Percentiles rank a stretch among this genome's conserved stretches.
phyloP scores from a whole-genome alignment of 1,140 invertebrate genomes.

The Drosophila prosaltans region DNA sequence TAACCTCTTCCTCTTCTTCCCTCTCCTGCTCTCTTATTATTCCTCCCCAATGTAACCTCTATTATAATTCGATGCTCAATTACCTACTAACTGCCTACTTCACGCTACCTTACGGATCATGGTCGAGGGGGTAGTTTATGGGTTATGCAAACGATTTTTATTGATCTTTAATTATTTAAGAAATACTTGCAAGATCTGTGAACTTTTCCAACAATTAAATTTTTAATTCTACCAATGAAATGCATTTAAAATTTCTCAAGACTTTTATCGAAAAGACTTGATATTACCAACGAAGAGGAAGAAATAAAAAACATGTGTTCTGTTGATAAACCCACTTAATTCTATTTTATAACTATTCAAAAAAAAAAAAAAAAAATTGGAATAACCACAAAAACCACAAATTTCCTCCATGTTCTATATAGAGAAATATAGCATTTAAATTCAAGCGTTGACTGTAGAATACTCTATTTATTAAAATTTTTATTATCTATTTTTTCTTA shows the following conservation, averaged over 20 bases:
- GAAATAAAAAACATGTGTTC: constrained; percentile 26
- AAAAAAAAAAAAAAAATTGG: constrained; percentile 1
- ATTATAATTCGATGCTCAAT: constrained; percentile 44
- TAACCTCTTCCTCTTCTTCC: constrained; percentile 20
- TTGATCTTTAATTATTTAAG: too few species aligned
- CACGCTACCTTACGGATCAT: neutral
- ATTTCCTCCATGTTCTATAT: constrained; percentile 51
- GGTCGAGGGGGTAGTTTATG: constrained; percentile 38
- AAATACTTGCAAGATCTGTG: too few species aligned
- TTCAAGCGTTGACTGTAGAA: too few species aligned
- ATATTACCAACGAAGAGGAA: too few species aligned
- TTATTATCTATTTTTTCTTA: too few species aligned
- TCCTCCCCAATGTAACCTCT: neutral
- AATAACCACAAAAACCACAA: constrained; percentile 73
- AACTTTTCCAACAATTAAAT: too few species aligned
- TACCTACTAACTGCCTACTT: constrained; percentile 16
- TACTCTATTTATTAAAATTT: too few species aligned
- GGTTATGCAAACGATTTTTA: neutral
- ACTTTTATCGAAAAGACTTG: too few species aligned
- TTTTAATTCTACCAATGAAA: too few species aligned
- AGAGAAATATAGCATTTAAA: too few species aligned
- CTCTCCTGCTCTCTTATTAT: constrained; percentile 23
- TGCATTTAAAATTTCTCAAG: too few species aligned
- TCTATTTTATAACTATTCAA: neutral
- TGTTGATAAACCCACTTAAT: constrained; percentile 27